These are phyloP conservation scores for Eulithis testata DNA, from an alignment of 2,888 invertebrate genomes.

Conservation along the genomic window DNA sequence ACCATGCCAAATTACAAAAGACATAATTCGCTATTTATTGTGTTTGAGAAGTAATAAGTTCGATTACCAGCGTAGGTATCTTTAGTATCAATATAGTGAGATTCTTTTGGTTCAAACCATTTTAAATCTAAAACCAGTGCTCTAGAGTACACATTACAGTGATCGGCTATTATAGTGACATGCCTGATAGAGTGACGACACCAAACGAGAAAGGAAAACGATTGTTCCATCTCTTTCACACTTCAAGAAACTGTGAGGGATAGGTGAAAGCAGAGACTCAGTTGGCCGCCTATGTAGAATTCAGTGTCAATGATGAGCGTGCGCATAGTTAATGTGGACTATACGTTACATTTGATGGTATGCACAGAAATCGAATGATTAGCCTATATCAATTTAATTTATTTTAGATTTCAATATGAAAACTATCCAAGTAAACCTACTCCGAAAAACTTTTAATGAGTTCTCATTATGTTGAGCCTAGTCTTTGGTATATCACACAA, in stretches of 20 bases:
- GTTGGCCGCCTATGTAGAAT: slow-evolving; percentile 77
- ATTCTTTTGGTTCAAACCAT: background rate
- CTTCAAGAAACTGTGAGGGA: slow-evolving; percentile 58
- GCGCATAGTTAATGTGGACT: slow-evolving; percentile 46
- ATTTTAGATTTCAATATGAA: too few species aligned
- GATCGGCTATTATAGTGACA: slow-evolving; percentile 6
- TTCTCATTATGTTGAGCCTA: too few species aligned
- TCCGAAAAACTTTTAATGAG: too few species aligned
- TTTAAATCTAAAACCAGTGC: background rate
- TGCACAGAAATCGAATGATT: slow-evolving; percentile 45
- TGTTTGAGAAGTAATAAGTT: too few species aligned
- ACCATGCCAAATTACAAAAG: too few species aligned
- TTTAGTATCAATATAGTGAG: background rate
- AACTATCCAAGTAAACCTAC: too few species aligned
- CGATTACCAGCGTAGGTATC: background rate
- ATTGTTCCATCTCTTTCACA: slow-evolving; percentile 63
- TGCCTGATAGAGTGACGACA: slow-evolving; percentile 17
- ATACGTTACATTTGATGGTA: slow-evolving; percentile 39
- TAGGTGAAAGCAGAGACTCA: slow-evolving; percentile 66
- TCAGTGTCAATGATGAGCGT: slow-evolving; percentile 69
- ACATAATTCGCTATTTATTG: too few species aligned
- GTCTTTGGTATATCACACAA: too few species aligned
- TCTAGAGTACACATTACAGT: slow-evolving; percentile 6
- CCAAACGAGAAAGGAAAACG: slow-evolving; percentile 76
- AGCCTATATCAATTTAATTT: slow-evolving; percentile 29